Conservation (phyloP, 35 echinoderm and acorn worm genomes). For the Strongylocentrotus purpuratus region DNA sequence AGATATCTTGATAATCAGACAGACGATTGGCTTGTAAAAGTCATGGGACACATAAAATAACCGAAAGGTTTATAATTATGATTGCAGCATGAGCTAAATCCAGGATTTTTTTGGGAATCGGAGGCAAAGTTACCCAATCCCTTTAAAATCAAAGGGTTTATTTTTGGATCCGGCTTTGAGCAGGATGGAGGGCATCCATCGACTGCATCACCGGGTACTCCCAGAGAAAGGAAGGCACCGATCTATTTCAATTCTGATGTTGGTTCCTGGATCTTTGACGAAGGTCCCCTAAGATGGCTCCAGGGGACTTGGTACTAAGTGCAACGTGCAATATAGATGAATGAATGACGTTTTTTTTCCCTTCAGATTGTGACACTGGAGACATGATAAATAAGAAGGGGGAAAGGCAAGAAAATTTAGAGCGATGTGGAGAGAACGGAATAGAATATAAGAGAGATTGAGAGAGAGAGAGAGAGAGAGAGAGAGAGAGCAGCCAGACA, state of each 20-base stretch:
- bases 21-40: no score
- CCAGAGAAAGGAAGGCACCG: neutral
- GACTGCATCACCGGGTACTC: neutral
- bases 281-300: neutral
- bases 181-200: no score
- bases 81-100: no score
- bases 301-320: neutral
- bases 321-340: neutral
- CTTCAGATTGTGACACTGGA: neutral
- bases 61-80: no score
- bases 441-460: no score
- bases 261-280: neutral
- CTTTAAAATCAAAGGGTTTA: no score
- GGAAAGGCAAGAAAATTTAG: neutral
- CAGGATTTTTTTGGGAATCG: no score
- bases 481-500: neutral
- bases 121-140: no score
- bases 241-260: neutral
- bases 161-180: no score
- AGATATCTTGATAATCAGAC: no score
- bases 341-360: neutral
- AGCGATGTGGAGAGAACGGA: no score
- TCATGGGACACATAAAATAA: no score
- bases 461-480: neutral
- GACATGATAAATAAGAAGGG: neutral